Evolutionary conservation across 2,797 vertebrate species (phyloP), one percentile per base, ranked within the genome.

Genomic region (Gobio occitaniae): DNA sequence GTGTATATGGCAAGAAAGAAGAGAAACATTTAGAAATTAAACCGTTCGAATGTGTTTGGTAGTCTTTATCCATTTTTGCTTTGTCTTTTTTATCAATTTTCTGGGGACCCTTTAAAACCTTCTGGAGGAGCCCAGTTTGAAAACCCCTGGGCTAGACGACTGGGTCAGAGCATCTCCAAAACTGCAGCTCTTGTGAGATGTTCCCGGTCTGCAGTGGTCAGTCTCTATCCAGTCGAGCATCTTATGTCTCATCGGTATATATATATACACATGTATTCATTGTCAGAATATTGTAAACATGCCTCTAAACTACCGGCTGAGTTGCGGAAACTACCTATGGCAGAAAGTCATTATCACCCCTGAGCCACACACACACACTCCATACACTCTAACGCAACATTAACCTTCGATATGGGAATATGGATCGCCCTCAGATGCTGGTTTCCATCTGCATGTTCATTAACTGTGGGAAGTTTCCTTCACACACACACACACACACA

Each of bases 381-480:
- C n/a, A 75, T 47, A 75, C 3, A 85, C 48, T 52, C 41, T 25
- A 65, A 88, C 8, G 10, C 9, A 65, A 63, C 41, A 75, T 48
- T 50, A 86, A 44, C 66, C 11, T 56, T 54, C 15, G 6, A 44
- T 48, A 83, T 54, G 29, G 70, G 9, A 63, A 52, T 32, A 32
- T 13, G 16, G 32, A 78, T 21, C 66, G 41, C 15, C 63, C 50
- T 36, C 71, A 38, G 74, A 82, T 69, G 54, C 10, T 56, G 54
- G 17, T 66, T 79, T 78, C 86, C 68, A 78, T 59, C 50, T 5
- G 44, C 68, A 44, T 79, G 79, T 54, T 76, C 70, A 44, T 74
- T 17, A 61, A 59, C 13, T 66, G 54, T 79, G 48, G 63, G 75
- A 83, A 85, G 72, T 72, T 86, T 85, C 56, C 25, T 19, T 50